Percentiles rank a stretch among this genome's conserved stretches.
Conservation (phyloP, 2,797 vertebrate genomes). For the Phylloscopus collybita region DNA sequence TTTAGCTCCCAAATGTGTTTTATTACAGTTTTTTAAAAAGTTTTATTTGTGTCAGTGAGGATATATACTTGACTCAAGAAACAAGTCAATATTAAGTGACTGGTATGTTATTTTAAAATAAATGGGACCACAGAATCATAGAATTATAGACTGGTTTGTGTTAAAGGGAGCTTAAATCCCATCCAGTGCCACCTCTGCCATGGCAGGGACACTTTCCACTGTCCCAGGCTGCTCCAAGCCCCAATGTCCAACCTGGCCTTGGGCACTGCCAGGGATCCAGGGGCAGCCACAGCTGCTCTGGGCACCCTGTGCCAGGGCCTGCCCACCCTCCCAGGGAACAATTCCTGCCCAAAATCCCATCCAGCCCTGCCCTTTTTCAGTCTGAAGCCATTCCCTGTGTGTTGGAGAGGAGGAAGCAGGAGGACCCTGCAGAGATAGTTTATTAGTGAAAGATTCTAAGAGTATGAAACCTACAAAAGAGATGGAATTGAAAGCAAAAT, state of each 20-base stretch:
- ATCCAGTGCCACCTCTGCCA: fast-evolving
- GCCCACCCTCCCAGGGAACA: fast-evolving
- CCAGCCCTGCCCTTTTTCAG: neutral
- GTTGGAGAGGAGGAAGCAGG: no score
- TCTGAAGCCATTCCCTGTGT: neutral
- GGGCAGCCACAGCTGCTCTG: neutral
- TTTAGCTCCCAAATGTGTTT: neutral
- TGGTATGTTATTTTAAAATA: neutral
- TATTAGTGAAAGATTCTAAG: no score
- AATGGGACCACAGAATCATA: neutral
- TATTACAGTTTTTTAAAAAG: no score
- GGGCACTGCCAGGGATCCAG: neutral
- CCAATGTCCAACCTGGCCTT: neutral
- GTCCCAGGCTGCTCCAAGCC: neutral
- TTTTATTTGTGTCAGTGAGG: neutral
- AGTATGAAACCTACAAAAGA: no score
- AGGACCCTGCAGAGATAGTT: no score
- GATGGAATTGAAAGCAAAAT: no score
- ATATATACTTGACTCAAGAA: neutral
- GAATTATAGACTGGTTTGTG: neutral
- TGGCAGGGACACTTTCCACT: neutral
- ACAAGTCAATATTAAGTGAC: neutral
- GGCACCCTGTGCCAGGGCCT: neutral
- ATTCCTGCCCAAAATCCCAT: neutral
- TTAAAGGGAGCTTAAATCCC: fast-evolving